Evolutionary conservation across 2,888 invertebrate genomes (phyloP).

Genomic region (Biston betularia): DNA sequence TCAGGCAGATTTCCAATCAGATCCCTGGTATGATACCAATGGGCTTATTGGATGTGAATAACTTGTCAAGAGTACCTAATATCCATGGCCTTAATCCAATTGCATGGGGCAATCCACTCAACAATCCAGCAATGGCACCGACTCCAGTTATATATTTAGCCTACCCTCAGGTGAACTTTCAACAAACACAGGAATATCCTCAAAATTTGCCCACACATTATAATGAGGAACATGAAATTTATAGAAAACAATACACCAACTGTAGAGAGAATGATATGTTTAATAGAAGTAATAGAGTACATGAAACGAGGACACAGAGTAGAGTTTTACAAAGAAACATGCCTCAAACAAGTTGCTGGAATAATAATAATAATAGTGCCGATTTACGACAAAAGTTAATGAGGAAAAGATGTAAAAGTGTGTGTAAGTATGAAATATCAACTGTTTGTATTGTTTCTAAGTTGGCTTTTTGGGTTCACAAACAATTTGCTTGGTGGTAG

Average conservation of each 20-base stretch:
- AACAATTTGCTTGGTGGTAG: no score
- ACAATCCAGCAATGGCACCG: not conserved
- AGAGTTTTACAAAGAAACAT: slow-evolving; percentile 2
- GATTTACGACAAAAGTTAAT: slow-evolving; percentile 55
- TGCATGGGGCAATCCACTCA: slow-evolving; percentile 9
- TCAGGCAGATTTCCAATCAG: slow-evolving; percentile 50
- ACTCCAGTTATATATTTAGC: slow-evolving; percentile 18
- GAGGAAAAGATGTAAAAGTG: slow-evolving; percentile 43
- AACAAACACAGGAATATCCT: slow-evolving; percentile 9
- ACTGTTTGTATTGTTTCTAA: not conserved
- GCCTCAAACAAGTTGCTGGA: not conserved
- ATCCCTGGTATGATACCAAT: slow-evolving; percentile 30
- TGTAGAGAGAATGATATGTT: not conserved
- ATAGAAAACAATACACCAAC: not conserved
- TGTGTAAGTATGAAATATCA: slow-evolving; percentile 29
- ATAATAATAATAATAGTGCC: slow-evolving; percentile 20
- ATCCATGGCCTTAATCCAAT: slow-evolving; percentile 1
- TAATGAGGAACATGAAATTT: not conserved
- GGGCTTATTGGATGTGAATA: slow-evolving; percentile 11
- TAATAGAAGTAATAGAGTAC: not conserved
- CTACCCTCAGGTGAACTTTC: slow-evolving; percentile 5
- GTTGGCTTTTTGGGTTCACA: not conserved
- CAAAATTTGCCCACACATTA: not conserved
- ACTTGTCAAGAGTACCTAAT: not conserved
- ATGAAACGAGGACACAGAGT: not conserved